These are phyloP conservation scores for Andricus quercusramuli DNA, from an alignment of 2,888 invertebrate species.

Conservation along the genomic window DNA sequence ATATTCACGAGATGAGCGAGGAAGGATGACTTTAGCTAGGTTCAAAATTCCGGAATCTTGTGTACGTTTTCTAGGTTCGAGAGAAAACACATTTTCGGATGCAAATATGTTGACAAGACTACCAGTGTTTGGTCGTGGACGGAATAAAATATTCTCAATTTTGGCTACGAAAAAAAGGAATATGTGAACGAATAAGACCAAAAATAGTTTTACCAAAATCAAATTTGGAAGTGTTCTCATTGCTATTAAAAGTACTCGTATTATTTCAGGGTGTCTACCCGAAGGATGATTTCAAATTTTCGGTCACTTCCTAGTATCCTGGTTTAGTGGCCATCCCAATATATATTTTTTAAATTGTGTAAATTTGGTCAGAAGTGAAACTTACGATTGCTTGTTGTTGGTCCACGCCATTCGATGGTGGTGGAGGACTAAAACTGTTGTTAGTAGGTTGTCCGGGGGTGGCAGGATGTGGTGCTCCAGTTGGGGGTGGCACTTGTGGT, in stretches of 20 bases:
- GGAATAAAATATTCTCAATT: not conserved
- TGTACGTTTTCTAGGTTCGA: not conserved
- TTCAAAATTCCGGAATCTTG: not conserved
- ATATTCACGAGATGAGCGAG: not conserved
- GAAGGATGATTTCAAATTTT: too few species aligned
- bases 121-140: not conserved
- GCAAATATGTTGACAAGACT: not conserved
- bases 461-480: slow-evolving; percentile 70
- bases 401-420: slow-evolving; percentile 80
- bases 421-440: slow-evolving; percentile 80
- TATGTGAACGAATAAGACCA: not conserved
- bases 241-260: too few species aligned
- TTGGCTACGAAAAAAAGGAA: not conserved
- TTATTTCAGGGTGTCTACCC: too few species aligned
- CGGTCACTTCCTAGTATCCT: too few species aligned
- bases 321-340: too few species aligned
- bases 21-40: not conserved
- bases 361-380: slow-evolving; percentile 39
- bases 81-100: not conserved
- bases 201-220: not conserved
- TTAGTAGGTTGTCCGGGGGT: slow-evolving; percentile 73
- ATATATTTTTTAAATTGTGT: not conserved
- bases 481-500: slow-evolving; percentile 75
- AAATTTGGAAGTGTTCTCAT: not conserved
- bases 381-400: slow-evolving; percentile 75